These are phyloP conservation scores for Tinea semifulvella DNA, from an alignment of 2,888 invertebrate species.

Conservation along the genomic window DNA sequence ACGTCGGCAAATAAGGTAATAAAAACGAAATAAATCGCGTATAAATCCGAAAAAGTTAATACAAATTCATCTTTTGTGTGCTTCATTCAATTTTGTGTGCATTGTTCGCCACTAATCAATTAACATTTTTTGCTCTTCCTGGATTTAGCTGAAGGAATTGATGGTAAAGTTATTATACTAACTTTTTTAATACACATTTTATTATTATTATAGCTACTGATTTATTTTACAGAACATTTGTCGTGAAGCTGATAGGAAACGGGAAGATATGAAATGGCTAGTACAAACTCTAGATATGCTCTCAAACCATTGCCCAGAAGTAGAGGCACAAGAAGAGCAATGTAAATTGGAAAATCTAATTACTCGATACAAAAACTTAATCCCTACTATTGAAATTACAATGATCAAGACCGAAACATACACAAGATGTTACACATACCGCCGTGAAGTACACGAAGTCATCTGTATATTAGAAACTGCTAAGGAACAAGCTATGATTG, in stretches of 20 bases:
- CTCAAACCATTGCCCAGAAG: conserved; percentile 82
- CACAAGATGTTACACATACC: conserved; percentile 91
- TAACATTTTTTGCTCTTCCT: conserved; percentile 20
- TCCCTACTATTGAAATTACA: conserved; percentile 91
- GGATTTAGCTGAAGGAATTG: conserved; percentile 51
- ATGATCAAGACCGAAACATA: conserved; percentile 93
- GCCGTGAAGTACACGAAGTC: conserved; percentile 88
- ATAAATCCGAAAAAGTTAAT: too few species aligned
- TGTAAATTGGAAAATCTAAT: conserved; percentile 83
- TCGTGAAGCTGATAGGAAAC: conserved; percentile 87
- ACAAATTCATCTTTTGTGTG: too few species aligned
- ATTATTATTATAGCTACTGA: conserved; percentile 12
- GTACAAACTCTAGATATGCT: conserved; percentile 90
- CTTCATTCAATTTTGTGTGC: too few species aligned
- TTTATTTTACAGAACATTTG: conserved; percentile 77
- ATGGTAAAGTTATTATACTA: conserved; percentile 45
- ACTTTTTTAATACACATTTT: not conserved
- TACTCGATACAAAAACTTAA: conserved; percentile 87
- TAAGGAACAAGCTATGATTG: conserved; percentile 74
- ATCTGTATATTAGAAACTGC: conserved; percentile 80
- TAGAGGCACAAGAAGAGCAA: conserved; percentile 83
- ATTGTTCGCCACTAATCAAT: conserved; percentile 14
- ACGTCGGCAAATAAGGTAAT: too few species aligned
- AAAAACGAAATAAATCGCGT: too few species aligned
- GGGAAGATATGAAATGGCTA: conserved; percentile 95